Base-by-base conservation (phyloP, 2,888 invertebrate species). In the Oxyteleia sp. region DNA sequence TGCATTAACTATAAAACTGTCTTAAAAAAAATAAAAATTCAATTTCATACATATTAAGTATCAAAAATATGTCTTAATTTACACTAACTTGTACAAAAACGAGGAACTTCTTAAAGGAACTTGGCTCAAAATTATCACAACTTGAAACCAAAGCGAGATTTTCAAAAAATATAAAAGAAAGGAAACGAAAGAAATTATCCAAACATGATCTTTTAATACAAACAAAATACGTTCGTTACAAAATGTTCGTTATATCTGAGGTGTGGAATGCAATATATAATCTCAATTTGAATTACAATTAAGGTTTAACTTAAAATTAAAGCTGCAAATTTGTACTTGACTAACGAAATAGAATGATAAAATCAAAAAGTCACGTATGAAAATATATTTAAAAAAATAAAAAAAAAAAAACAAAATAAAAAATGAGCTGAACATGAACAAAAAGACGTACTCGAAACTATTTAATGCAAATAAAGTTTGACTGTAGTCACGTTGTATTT, bases 401-500 rank as follows among this genome's bases (percentile, higher is more conserved):
- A 59, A 4, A 59, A 13, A 16, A 53, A 20, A 1, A 13, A 20
- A n/a, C 7, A 26, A 35, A 49, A 51, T 2, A 16, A 26, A 16
- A 59, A 47, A 59, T 49, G 53, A 49, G 7, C n/a, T 47, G 10
- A 51, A 53, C 38, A 15, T 53, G 68, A 59, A 47, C 63, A 55
- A 78, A 68, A 68, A 38, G 38, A 38, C 38, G 43, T 78, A 63
- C 38, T 78, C 55, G 55, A 63, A 76, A 63, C 63, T 64, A 71
- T 79, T 71, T 43, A 79, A 79, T 71, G 78, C 69, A 79, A 61
- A 68, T 79, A 63, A 61, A 79, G 47, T 78, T 78, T 78, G 78
- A 78, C 78, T 71, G 79, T 71, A 79, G 79, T 79, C 79, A 79
- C 79, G 79, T 79, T 79, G 78, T 79, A 79, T 79, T 79, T 79